Conservation (phyloP, 2,797 vertebrate species). For the Oreonectes daqikongensis region DNA sequence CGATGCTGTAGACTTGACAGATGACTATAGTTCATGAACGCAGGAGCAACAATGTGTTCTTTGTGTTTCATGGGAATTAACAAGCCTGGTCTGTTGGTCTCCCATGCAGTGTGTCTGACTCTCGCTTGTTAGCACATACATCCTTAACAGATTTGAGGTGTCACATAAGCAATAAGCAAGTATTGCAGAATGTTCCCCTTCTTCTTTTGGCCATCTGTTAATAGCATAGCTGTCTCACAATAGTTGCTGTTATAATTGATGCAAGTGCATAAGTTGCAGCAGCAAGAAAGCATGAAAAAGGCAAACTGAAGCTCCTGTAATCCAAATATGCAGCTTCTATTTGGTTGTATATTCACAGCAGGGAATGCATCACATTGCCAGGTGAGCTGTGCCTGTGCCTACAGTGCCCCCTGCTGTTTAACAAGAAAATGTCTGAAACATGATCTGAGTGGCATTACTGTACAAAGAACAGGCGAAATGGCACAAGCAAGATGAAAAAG, state of each 20-base stretch:
- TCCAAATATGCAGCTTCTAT: constrained; percentile 45
- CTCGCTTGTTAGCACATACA: constrained; percentile 38
- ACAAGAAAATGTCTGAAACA: constrained; percentile 10
- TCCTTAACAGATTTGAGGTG: constrained; percentile 51
- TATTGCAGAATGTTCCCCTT: not conserved
- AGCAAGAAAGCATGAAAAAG: constrained; percentile 19
- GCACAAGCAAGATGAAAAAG: constrained; percentile 19
- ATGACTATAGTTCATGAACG: constrained; percentile 44
- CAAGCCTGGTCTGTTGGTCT: constrained; percentile 38
- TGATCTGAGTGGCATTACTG: not conserved
- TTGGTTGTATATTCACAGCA: constrained; percentile 37
- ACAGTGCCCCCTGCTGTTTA: constrained; percentile 76
- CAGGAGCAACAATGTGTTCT: constrained; percentile 44
- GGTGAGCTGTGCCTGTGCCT: constrained; percentile 57
- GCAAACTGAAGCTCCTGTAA: constrained; percentile 33
- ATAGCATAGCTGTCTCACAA: constrained; percentile 49
- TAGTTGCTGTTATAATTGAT: constrained; percentile 61
- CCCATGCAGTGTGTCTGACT: constrained; percentile 14
- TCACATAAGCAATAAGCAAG: constrained; percentile 41
- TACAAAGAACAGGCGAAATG: constrained; percentile 6
- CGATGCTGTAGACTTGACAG: constrained; percentile 35
- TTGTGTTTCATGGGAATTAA: constrained; percentile 45
- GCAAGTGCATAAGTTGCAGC: constrained; percentile 64
- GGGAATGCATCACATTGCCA: not conserved
- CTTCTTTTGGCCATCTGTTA: constrained; percentile 67